A percentile compares a stretch with the other conserved stretches of the same genome.
Conservation (phyloP, 2,888 invertebrate species). For the Eilema sororculum region DNA sequence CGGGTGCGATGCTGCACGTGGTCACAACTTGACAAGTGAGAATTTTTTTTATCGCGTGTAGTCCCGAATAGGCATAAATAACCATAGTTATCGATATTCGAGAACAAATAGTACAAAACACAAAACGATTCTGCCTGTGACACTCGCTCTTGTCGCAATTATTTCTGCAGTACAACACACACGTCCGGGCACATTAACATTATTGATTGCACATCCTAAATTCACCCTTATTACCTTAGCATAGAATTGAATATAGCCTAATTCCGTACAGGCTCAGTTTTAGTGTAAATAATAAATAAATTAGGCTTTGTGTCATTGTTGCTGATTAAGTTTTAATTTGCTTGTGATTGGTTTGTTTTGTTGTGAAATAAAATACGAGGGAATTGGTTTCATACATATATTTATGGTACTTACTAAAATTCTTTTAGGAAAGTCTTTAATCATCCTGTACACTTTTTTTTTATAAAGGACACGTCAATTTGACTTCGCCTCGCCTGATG, state of each 20-base stretch:
- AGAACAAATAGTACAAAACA: slow-evolving; percentile 27
- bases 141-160: slow-evolving; percentile 55
- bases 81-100: slow-evolving; percentile 11
- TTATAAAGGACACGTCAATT: no score
- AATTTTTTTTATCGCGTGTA: no score
- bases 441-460: no score
- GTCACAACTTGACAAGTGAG: no score
- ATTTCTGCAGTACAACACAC: slow-evolving; percentile 49
- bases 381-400: no score
- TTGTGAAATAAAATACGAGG: neutral
- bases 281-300: slow-evolving; percentile 24
- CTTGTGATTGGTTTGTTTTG: neutral
- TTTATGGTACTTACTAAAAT: no score
- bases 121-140: slow-evolving; percentile 44
- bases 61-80: no score
- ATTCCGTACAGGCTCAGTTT: neutral
- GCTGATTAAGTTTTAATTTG: slow-evolving; percentile 20
- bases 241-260: slow-evolving; percentile 23
- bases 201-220: slow-evolving; percentile 43
- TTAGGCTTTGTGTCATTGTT: slow-evolving; percentile 14
- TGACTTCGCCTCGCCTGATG: no score
- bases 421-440: no score
- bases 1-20: no score
- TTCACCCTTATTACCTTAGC: slow-evolving; percentile 17
- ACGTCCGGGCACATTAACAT: slow-evolving; percentile 52